phyloP scores from a whole-genome alignment of 2,888 invertebrate species.

The Callyntrura guangdongensis region DNA sequence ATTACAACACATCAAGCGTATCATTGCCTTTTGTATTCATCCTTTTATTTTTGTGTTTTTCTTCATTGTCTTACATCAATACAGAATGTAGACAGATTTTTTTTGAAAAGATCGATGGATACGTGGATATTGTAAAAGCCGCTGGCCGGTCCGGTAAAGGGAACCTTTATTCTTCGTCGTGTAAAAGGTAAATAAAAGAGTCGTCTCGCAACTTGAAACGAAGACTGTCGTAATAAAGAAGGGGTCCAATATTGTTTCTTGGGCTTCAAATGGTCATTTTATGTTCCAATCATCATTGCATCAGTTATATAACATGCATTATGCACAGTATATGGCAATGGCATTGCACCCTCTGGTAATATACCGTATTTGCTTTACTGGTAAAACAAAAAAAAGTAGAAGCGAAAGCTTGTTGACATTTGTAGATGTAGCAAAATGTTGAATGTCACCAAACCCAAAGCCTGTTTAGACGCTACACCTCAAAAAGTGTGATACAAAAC shows the following conservation, averaged over 20 bases:
- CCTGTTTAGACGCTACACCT: too few relatives aligned
- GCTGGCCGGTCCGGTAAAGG: slow-evolving; percentile 26
- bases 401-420: too few relatives aligned
- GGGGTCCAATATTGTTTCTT: slow-evolving; percentile 44
- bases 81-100: slow-evolving; percentile 52
- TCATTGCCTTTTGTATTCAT: slow-evolving; percentile 59
- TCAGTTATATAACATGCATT: too few relatives aligned
- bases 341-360: too few relatives aligned
- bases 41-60: slow-evolving; percentile 66
- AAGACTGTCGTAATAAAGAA: slow-evolving; percentile 52
- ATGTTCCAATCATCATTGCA: neutral
- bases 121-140: slow-evolving; percentile 26
- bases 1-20: slow-evolving; percentile 75
- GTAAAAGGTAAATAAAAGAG: slow-evolving; percentile 20
- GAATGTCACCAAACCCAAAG: too few relatives aligned
- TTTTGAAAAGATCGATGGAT: slow-evolving; percentile 70
- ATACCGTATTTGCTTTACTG: too few relatives aligned
- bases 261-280: slow-evolving; percentile 54
- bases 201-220: neutral
- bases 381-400: too few relatives aligned
- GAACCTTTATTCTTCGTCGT: slow-evolving; percentile 20
- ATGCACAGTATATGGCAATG: too few relatives aligned
- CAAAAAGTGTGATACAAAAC: too few relatives aligned
- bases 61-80: slow-evolving; percentile 61
- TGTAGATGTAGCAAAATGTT: too few relatives aligned